A percentile compares a stretch with the other conserved stretches of the same genome.
Evolutionary conservation across 2,888 invertebrate genomes (phyloP).

Genomic region (Choreutis nemorana): DNA sequence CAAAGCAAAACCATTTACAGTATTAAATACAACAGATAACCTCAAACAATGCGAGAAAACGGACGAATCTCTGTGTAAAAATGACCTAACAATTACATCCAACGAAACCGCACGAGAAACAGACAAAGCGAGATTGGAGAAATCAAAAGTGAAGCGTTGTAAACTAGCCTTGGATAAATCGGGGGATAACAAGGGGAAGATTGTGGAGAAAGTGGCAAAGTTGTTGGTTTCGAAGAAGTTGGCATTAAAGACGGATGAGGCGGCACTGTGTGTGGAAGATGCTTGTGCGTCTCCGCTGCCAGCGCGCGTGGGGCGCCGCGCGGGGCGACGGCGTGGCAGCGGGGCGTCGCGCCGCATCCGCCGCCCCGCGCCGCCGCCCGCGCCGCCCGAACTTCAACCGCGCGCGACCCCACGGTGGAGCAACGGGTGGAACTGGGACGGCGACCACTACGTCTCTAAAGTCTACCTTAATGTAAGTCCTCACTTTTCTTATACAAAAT

Average conservation of each 20-base stretch:
- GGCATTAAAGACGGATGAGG: slow-evolving; percentile 49
- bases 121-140: not conserved
- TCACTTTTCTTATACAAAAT: too few species aligned
- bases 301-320: slow-evolving; percentile 18
- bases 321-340: slow-evolving; percentile 16
- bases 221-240: slow-evolving; percentile 48
- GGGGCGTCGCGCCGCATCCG: slow-evolving; percentile 16
- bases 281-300: slow-evolving; percentile 32
- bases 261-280: slow-evolving; percentile 40
- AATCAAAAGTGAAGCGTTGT: slow-evolving; percentile 31
- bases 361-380: slow-evolving; percentile 12
- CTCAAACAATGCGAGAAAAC: too few species aligned
- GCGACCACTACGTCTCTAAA: slow-evolving; percentile 81
- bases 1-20: not conserved
- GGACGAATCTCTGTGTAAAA: not conserved
- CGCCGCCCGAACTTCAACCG: slow-evolving; percentile 18
- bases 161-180: slow-evolving; percentile 25
- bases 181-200: slow-evolving; percentile 41
- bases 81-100: not conserved
- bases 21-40: too few species aligned
- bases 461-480: slow-evolving; percentile 86
- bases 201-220: slow-evolving; percentile 50
- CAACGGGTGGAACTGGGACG: slow-evolving; percentile 94
- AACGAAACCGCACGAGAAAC: not conserved
- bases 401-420: slow-evolving; percentile 71